Evolutionary conservation across 2,113 vertebrate genomes (phyloP).

Genomic region (Leptocoma aspasia): DNA sequence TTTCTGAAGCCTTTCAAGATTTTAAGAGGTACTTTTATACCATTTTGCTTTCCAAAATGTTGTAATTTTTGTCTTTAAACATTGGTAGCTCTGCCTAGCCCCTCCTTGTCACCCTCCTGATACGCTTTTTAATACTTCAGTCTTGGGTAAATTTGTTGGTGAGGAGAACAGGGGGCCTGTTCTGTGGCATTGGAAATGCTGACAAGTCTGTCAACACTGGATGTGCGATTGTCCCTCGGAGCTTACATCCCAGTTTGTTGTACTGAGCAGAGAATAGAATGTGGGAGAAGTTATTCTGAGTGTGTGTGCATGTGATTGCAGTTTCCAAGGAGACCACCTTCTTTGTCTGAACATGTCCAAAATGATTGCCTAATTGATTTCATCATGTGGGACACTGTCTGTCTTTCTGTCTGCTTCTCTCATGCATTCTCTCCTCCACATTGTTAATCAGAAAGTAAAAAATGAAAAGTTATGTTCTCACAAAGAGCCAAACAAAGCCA

Average conservation of each 20-base stretch:
- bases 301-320: slow-evolving; percentile 52
- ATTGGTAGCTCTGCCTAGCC: neutral
- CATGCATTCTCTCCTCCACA: neutral
- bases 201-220: neutral
- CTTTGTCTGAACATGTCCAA: slow-evolving; percentile 68
- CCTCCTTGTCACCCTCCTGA: neutral
- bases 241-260: slow-evolving; percentile 38
- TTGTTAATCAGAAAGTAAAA: slow-evolving; percentile 15
- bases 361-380: slow-evolving; percentile 66
- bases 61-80: neutral
- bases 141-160: neutral
- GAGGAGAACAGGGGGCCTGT: neutral
- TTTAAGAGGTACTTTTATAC: neutral
- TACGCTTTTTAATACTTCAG: neutral
- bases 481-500: neutral
- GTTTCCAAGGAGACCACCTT: slow-evolving; percentile 66
- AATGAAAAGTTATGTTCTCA: neutral
- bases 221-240: neutral
- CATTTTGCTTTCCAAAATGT: neutral
- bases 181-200: neutral
- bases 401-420: slow-evolving; percentile 37
- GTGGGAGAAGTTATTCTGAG: slow-evolving; percentile 63
- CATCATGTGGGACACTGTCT: slow-evolving; percentile 48
- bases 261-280: slow-evolving; percentile 25
- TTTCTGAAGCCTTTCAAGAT: neutral